These are phyloP conservation scores for Scalopus aquaticus DNA, from an alignment of 2,113 vertebrate species.

Conservation along the genomic window DNA sequence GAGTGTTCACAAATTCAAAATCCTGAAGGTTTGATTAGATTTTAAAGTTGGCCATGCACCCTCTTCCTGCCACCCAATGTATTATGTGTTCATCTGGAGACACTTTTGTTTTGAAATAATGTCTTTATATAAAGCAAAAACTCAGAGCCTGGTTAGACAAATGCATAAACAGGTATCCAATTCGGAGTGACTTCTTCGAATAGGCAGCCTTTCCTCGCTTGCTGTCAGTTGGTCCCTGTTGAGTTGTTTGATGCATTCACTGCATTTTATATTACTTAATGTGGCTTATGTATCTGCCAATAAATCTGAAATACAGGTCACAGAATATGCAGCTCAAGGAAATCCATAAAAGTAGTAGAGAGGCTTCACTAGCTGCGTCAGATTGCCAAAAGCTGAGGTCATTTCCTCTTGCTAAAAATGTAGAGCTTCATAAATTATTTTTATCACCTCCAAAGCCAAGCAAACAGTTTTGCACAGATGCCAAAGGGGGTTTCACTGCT, in stretches of 20 bases:
- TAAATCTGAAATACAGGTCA: constrained; percentile 88
- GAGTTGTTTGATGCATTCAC: constrained; percentile 82
- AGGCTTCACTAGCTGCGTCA: constrained; percentile 83
- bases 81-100: constrained; percentile 38
- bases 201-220: constrained; percentile 64
- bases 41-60: constrained; percentile 53
- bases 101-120: constrained; percentile 72
- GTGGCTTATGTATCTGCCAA: constrained; percentile 87
- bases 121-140: constrained; percentile 78
- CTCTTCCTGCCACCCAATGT: constrained; percentile 37
- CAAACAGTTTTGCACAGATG: constrained; percentile 86
- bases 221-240: constrained; percentile 82
- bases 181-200: constrained; percentile 76
- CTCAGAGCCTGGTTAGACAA: constrained; percentile 65
- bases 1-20: constrained; percentile 5
- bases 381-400: constrained; percentile 86
- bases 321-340: constrained; percentile 86
- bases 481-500: constrained; percentile 78
- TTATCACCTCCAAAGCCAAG: constrained; percentile 85
- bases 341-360: constrained; percentile 87
- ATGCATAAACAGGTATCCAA: constrained; percentile 79
- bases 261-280: constrained; percentile 87
- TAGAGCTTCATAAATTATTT: constrained; percentile 86
- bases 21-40: constrained; percentile 58
- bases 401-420: constrained; percentile 87